Evolutionary conservation across 2,888 invertebrate genomes (phyloP).

Genomic region (Morpho deidamia): DNA sequence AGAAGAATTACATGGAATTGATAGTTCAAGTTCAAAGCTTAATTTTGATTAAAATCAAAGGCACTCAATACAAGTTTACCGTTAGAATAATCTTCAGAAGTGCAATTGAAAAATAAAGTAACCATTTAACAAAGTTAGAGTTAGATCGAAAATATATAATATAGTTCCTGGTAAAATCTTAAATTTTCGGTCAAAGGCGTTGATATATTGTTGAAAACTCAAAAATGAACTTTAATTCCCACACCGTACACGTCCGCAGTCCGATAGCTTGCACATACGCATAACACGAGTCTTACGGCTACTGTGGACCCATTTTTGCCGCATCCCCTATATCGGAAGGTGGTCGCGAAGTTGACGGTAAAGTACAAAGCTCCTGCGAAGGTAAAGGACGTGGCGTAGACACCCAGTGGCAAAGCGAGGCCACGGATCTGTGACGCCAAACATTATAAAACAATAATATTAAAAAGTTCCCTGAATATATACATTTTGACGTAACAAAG

Average conservation of each 20-base stretch:
- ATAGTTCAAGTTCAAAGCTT: too few species aligned
- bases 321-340: constrained; percentile 90
- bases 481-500: too few species aligned
- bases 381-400: constrained; percentile 69
- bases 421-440: constrained; percentile 50
- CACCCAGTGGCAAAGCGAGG: constrained; percentile 53
- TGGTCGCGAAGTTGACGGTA: constrained; percentile 83
- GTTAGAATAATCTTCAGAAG: too few species aligned
- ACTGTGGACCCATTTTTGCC: constrained; percentile 98
- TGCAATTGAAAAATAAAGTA: too few species aligned
- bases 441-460: not conserved
- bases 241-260: constrained; percentile 10
- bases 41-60: too few species aligned
- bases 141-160: too few species aligned
- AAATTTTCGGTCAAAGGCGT: not conserved
- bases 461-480: too few species aligned
- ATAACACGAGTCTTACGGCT: constrained; percentile 84
- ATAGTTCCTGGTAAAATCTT: too few species aligned
- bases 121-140: too few species aligned
- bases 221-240: constrained; percentile 13
- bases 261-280: not conserved
- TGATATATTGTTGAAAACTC: not conserved
- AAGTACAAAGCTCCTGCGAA: constrained; percentile 81
- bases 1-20: too few species aligned
- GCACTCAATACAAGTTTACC: too few species aligned